Base-by-base conservation (phyloP, 2,888 invertebrate species). In the Stegana nigrithorax region DNA sequence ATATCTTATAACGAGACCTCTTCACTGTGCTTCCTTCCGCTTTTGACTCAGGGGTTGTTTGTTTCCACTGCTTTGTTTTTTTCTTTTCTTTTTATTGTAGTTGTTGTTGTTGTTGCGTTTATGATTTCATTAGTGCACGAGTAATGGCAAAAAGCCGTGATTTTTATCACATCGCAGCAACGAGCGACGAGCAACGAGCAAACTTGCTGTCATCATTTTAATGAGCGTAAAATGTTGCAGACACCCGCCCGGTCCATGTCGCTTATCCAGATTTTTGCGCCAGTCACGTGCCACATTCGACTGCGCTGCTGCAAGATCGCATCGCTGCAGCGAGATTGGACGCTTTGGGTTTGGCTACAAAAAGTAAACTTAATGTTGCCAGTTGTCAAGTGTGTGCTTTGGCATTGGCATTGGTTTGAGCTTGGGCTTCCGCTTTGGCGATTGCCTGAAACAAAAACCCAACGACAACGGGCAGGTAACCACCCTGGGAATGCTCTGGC, bases 101-200 rank as follows among this genome's bases (percentile, higher is more conserved):
- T 51, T 51, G 51, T 14, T 51, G 12, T n/a, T 4, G 6, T 51
- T 17, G 19, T 7, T 26, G 26, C 26, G 21, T 58, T 58, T 60
- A 60, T 51, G 59, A 39, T 60, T 60, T 60, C 59, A 60, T 60
- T 60, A 60, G 27, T 1, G 58, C 27, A 27, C 32, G 42, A n/a
- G 14, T 14, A 39, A 53, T 29, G n/a, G 39, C 42, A 44, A 14
- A 44, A 42, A 44, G 14, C 45, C 21, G 51, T 70, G 71, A 70
- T 70, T 72, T 67, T 73, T 81, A 81, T 81, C 79, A 64, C 68
- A 74, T 75, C 77, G 8, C n/a, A n/a, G n/a, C n/a, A n/a, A n/a
- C n/a, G n/a, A n/a, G n/a, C n/a, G n/a, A n/a, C n/a, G n/a, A n/a
- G n/a, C 19, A 21, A n/a, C 19, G 36, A 12, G 6, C 32, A 12